phyloP scores from a whole-genome alignment of 2,797 vertebrate species.

The Malacoctenus gilli region DNA sequence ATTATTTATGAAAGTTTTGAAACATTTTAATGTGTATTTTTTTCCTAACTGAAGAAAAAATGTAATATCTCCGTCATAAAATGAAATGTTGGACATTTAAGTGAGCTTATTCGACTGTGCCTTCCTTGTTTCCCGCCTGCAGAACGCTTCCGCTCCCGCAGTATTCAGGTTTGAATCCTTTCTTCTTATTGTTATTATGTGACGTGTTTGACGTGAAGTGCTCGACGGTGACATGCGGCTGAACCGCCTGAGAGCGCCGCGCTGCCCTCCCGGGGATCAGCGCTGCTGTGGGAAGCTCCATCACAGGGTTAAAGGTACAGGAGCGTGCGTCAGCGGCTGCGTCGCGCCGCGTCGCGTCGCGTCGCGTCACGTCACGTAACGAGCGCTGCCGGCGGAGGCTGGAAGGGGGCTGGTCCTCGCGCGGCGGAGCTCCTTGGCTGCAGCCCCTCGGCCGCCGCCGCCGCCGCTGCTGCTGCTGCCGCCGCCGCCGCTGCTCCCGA shows the following conservation, averaged over 20 bases:
- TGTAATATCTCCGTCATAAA: no score
- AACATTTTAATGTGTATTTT: no score
- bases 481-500: no score
- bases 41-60: no score
- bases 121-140: no score
- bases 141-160: no score
- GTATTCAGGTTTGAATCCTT: no score
- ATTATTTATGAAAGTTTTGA: no score
- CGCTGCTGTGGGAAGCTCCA: slow-evolving; percentile 57
- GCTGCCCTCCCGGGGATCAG: slow-evolving; percentile 34
- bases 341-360: slow-evolving; percentile 42
- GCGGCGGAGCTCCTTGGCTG: slow-evolving; percentile 21
- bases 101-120: no score
- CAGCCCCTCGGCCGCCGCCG: slow-evolving; percentile 66
- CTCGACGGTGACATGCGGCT: slow-evolving; percentile 7
- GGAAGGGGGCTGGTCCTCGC: slow-evolving; percentile 39
- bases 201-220: background rate
- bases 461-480: no score
- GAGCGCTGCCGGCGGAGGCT: background rate
- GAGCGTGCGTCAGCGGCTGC: slow-evolving; percentile 70
- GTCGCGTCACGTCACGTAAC: slow-evolving; percentile 28
- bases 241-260: background rate
- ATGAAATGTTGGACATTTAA: no score
- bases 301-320: slow-evolving; percentile 75
- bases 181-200: no score